Conservation (phyloP, 2,888 invertebrate species). For the Lasioglossum morio region DNA sequence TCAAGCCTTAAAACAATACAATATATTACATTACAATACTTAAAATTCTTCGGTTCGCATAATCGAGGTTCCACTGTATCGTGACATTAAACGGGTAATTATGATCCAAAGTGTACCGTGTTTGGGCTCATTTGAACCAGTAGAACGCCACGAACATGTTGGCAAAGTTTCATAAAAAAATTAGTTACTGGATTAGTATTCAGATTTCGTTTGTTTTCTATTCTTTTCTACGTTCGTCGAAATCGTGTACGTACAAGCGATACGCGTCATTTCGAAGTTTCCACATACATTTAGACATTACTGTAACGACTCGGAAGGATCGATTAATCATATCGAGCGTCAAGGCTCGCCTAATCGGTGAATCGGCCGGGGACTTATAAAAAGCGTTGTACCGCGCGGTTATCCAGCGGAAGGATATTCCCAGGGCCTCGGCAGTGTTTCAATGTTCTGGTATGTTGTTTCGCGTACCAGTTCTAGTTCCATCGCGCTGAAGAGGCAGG, state of each 20-base stretch:
- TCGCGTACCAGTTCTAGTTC: conserved; percentile 59
- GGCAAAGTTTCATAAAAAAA: not conserved
- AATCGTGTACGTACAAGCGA: not conserved
- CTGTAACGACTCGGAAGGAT: not conserved
- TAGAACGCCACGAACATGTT: not conserved
- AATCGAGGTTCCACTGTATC: not conserved
- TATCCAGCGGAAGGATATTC: conserved; percentile 65
- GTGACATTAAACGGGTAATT: not conserved
- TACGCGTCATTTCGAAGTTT: not conserved
- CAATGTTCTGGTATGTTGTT: conserved; percentile 59
- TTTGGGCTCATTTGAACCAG: not conserved
- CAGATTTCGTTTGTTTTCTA: not conserved
- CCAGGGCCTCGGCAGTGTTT: conserved; percentile 70
- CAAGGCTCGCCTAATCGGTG: conserved; percentile 48
- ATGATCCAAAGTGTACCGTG: not conserved
- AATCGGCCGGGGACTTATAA: conserved; percentile 68
- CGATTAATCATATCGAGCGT: conserved; percentile 77
- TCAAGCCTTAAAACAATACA: too few relatives aligned
- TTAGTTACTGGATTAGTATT: too few relatives aligned
- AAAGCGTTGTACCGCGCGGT: conserved; percentile 72
- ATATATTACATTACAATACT: too few relatives aligned
- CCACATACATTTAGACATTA: not conserved
- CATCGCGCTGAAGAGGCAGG: conserved; percentile 30
- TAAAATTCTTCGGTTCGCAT: not conserved
- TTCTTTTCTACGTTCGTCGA: not conserved